Conservation (phyloP, 1,140 invertebrate species). For the Centruroides sculpturatus region DNA sequence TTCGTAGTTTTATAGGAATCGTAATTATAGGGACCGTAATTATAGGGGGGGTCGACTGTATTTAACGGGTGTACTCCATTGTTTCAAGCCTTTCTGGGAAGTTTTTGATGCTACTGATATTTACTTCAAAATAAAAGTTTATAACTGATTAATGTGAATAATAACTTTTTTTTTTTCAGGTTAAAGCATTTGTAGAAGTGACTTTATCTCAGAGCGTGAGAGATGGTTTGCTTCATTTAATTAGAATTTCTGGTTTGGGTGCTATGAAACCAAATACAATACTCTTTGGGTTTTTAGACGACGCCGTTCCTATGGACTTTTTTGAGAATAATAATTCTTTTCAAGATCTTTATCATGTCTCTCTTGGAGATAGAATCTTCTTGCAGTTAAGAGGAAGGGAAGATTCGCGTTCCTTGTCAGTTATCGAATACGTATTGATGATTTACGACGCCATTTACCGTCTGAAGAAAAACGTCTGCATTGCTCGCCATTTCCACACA, state of each 20-base stretch:
- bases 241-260: constrained; percentile 85
- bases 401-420: constrained; percentile 23
- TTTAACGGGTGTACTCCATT: too few relatives aligned
- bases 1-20: too few relatives aligned
- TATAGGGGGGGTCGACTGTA: too few relatives aligned
- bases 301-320: constrained; percentile 54
- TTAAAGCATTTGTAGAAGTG: constrained; percentile 94
- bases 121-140: too few relatives aligned
- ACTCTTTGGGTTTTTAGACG: constrained; percentile 65
- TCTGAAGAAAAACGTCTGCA: constrained; percentile 86
- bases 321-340: constrained; percentile 33
- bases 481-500: constrained; percentile 78
- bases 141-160: too few relatives aligned
- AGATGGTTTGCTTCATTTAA: constrained; percentile 81
- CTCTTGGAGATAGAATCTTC: constrained; percentile 14
- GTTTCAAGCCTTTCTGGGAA: too few relatives aligned
- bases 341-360: constrained; percentile 15
- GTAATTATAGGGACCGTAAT: too few relatives aligned
- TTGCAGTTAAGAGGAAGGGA: constrained; percentile 24
- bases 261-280: constrained; percentile 99
- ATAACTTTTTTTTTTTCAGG: constrained; percentile 26
- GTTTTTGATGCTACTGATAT: too few relatives aligned
- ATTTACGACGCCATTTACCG: constrained; percentile 63
- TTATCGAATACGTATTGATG: constrained; percentile 71
- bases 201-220: constrained; percentile 70